phyloP scores from a whole-genome alignment of 2,888 invertebrate genomes.

The Pyrrhosoma nymphula region DNA sequence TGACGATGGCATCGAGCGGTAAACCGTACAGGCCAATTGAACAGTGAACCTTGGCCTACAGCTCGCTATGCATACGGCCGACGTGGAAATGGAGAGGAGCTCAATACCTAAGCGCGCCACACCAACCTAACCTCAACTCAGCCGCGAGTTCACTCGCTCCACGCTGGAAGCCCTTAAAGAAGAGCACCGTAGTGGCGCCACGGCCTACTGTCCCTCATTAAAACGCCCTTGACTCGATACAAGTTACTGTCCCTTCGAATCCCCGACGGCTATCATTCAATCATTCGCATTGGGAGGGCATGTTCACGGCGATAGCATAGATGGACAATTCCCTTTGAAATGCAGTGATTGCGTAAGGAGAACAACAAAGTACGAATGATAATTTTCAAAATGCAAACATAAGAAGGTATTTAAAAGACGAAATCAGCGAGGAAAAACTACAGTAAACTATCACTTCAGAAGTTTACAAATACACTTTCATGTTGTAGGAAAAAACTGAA shows the following conservation, averaged over 20 bases:
- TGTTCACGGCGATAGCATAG: neutral
- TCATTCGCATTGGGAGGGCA: neutral
- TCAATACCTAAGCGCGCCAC: neutral
- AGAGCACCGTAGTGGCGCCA: neutral
- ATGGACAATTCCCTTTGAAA: neutral
- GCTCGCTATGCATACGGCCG: constrained; percentile 5
- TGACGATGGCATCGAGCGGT: neutral
- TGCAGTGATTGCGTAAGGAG: neutral
- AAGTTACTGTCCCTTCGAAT: neutral
- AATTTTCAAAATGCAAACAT: too few species aligned
- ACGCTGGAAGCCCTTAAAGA: constrained; percentile 39
- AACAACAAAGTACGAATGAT: neutral
- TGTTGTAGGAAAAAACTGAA: too few species aligned
- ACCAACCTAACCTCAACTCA: constrained; percentile 33
- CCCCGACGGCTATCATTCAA: neutral
- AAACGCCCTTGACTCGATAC: constrained; percentile 40
- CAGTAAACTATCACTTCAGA: neutral
- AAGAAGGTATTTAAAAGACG: neutral
- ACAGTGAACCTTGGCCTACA: constrained; percentile 56
- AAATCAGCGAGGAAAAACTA: neutral
- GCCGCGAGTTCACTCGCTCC: neutral
- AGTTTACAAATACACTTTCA: too few species aligned
- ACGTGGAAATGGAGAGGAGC: constrained; percentile 38
- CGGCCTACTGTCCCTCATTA: constrained; percentile 55
- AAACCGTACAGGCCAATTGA: neutral